These are phyloP conservation scores for Cromileptes altivelis DNA, from an alignment of 2,113 vertebrate species.

Conservation along the genomic window DNA sequence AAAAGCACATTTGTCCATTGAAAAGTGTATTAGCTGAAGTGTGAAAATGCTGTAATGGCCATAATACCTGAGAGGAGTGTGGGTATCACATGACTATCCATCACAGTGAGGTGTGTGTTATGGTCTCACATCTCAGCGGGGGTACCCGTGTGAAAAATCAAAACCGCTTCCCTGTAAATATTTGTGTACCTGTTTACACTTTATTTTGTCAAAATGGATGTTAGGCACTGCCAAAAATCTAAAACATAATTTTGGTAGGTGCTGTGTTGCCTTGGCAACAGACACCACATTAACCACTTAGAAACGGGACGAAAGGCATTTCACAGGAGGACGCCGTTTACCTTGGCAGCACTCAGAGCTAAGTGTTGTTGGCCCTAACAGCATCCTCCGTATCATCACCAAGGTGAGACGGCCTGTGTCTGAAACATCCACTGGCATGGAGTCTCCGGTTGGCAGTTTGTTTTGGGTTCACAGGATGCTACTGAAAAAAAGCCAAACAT, in stretches of 20 bases:
- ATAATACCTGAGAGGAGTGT: slow-evolving; percentile 29
- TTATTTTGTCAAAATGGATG: slow-evolving; percentile 52
- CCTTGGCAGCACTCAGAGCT: slow-evolving; percentile 49
- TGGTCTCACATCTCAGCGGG: slow-evolving; percentile 22
- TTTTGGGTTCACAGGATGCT: slow-evolving; percentile 5
- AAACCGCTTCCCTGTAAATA: slow-evolving; percentile 24
- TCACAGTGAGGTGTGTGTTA: slow-evolving; percentile 14
- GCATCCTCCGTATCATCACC: slow-evolving; percentile 52
- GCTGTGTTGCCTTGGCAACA: slow-evolving; percentile 60
- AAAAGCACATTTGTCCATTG: slow-evolving; percentile 52
- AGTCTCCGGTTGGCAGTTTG: not conserved
- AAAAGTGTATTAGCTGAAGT: slow-evolving; percentile 24
- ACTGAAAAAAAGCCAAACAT: not conserved
- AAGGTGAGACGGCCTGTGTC: slow-evolving; percentile 40
- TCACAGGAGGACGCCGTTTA: slow-evolving; percentile 49
- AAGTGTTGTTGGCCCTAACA: slow-evolving; percentile 45
- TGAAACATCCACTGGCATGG: slow-evolving; percentile 28
- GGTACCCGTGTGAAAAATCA: not conserved
- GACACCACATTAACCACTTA: slow-evolving; percentile 51
- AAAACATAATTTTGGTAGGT: slow-evolving; percentile 39
- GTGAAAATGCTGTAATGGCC: slow-evolving; percentile 39
- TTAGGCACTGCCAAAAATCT: slow-evolving; percentile 32
- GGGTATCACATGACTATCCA: slow-evolving; percentile 20
- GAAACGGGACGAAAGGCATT: slow-evolving; percentile 45
- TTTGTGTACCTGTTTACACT: slow-evolving; percentile 11